These are phyloP conservation scores for Callimorpha dominula DNA, from an alignment of 2,888 invertebrate genomes.

Conservation along the genomic window DNA sequence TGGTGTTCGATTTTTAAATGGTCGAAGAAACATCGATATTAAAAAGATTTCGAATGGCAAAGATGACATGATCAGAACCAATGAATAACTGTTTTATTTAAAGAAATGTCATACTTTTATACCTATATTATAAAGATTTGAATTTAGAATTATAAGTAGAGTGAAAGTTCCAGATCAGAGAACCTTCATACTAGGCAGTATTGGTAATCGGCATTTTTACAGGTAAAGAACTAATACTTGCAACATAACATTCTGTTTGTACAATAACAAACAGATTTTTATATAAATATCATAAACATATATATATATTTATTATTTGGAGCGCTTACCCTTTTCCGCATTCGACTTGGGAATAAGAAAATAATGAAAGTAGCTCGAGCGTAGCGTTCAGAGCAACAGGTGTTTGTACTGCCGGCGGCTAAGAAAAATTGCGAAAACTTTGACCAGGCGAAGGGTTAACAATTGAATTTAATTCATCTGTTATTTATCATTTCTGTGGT, in stretches of 20 bases:
- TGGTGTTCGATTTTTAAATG: too few relatives aligned
- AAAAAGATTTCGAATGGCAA: too few relatives aligned
- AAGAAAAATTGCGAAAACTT: slow-evolving; percentile 34
- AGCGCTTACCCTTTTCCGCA: slow-evolving; percentile 18
- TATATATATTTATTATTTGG: slow-evolving; percentile 26
- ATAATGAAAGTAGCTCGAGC: slow-evolving; percentile 35
- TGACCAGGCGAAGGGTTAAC: background rate
- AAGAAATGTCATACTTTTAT: too few relatives aligned
- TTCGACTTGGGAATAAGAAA: slow-evolving; percentile 38
- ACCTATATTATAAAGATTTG: background rate
- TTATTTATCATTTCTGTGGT: background rate
- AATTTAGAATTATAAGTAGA: background rate
- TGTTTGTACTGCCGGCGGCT: slow-evolving; percentile 40
- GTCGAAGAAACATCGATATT: too few relatives aligned
- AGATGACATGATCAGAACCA: too few relatives aligned
- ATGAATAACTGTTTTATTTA: too few relatives aligned
- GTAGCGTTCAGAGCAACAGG: slow-evolving; percentile 46
- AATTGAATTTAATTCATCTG: background rate
- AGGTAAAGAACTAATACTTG: background rate
- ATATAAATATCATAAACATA: background rate
- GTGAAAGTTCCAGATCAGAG: background rate
- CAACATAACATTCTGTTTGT: background rate
- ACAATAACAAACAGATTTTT: slow-evolving; percentile 10
- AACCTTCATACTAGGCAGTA: background rate
- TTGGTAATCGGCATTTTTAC: background rate